A percentile compares a stretch with the other conserved stretches of the same genome.
Evolutionary conservation across 2,888 invertebrate genomes (phyloP).

Genomic region (Diabrotica balteata): DNA sequence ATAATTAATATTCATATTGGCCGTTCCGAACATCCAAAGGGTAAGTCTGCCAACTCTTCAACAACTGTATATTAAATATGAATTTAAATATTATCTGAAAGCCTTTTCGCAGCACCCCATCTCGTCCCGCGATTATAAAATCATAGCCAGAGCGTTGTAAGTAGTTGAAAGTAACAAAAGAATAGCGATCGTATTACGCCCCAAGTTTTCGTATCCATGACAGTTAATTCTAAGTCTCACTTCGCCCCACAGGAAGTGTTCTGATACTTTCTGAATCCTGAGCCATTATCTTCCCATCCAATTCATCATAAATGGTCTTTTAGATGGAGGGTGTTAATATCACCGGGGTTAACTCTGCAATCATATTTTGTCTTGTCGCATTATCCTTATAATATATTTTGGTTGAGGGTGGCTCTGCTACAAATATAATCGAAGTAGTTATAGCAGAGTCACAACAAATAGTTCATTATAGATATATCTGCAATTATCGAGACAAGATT

Average conservation of each 20-base stretch:
- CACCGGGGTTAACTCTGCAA: constrained; percentile 38
- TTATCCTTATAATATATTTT: constrained; percentile 17
- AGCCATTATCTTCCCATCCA: constrained; percentile 57
- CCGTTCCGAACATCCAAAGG: constrained; percentile 40
- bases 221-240: constrained; percentile 55
- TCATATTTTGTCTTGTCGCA: constrained; percentile 36
- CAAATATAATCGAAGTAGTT: not conserved
- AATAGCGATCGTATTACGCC: constrained; percentile 51
- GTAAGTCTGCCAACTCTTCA: constrained; percentile 34
- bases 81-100: constrained; percentile 56
- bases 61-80: constrained; percentile 56
- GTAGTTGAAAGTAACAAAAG: constrained; percentile 53
- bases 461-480: not conserved
- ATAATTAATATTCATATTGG: constrained; percentile 54
- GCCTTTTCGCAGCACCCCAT: constrained; percentile 44
- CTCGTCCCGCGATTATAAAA: constrained; percentile 47
- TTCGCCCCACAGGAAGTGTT: constrained; percentile 54
- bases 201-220: constrained; percentile 57
- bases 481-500: too few relatives aligned
- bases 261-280: constrained; percentile 55
- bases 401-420: not conserved
- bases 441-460: not conserved
- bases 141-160: constrained; percentile 52
- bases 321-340: constrained; percentile 55
- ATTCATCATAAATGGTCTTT: constrained; percentile 59